Conservation (phyloP, 2,113 vertebrate genomes). For the Seriola quinqueradiata region DNA sequence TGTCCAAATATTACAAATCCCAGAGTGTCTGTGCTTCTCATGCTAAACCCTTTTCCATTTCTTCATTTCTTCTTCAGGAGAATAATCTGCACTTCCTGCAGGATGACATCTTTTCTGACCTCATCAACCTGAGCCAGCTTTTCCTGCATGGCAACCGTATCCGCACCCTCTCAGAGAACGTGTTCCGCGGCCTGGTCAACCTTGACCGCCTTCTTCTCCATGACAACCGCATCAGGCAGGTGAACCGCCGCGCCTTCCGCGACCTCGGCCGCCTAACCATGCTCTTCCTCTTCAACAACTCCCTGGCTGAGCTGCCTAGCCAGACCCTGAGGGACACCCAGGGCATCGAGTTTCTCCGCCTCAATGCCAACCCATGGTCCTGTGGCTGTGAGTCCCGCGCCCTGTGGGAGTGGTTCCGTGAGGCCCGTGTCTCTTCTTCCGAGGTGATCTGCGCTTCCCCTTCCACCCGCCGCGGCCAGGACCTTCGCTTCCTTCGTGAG, state of each 20-base stretch:
- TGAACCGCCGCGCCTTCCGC: conserved; percentile 91
- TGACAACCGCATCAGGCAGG: conserved; percentile 91
- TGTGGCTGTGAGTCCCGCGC: conserved; percentile 95
- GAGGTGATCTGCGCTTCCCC: conserved; percentile 92
- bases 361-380: conserved; percentile 97
- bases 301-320: conserved; percentile 90
- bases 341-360: conserved; percentile 94
- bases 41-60: neutral
- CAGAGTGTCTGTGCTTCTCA: neutral
- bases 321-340: conserved; percentile 91
- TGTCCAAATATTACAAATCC: conserved; percentile 4
- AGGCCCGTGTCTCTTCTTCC: conserved; percentile 91
- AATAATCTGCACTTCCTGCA: conserved; percentile 96
- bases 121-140: conserved; percentile 97
- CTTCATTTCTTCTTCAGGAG: conserved; percentile 81
- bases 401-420: conserved; percentile 95
- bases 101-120: conserved; percentile 95
- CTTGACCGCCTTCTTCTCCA: conserved; percentile 97
- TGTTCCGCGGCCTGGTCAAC: conserved; percentile 92
- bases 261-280: conserved; percentile 95
- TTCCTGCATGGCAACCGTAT: conserved; percentile 97
- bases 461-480: conserved; percentile 87
- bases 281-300: conserved; percentile 99
- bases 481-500: conserved; percentile 91
- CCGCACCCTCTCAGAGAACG: conserved; percentile 92